Conservation (phyloP, 2,113 vertebrate genomes). For the Protomyctophum bolini region DNA sequence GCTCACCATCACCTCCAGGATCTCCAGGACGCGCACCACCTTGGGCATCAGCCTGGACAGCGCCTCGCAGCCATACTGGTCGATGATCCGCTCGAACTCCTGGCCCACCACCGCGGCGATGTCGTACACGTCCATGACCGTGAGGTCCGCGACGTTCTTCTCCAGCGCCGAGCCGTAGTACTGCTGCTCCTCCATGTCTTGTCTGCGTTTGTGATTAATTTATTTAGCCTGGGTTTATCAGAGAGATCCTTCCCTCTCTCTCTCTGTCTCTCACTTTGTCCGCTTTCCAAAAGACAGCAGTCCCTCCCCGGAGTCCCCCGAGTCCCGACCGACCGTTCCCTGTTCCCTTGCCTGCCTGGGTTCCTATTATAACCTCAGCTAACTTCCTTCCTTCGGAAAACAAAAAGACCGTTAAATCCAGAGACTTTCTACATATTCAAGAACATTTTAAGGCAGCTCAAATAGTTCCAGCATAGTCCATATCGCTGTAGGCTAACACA, state of each 20-base stretch:
- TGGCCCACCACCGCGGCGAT: constrained; percentile 95
- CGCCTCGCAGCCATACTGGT: constrained; percentile 94
- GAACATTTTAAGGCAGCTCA: not conserved
- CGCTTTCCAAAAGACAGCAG: not conserved
- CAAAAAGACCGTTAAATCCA: constrained; percentile 17
- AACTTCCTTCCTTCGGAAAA: constrained; percentile 53
- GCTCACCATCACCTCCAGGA: constrained; percentile 95
- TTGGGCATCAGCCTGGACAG: constrained; percentile 95
- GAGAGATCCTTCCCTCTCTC: no score
- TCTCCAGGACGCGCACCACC: constrained; percentile 95
- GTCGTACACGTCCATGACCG: constrained; percentile 97
- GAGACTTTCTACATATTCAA: not conserved
- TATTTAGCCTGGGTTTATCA: no score
- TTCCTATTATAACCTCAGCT: constrained; percentile 40
- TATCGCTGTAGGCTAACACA: no score
- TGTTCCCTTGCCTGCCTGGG: constrained; percentile 5
- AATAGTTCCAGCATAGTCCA: not conserved
- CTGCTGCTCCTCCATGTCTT: constrained; percentile 78
- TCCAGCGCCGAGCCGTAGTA: constrained; percentile 84
- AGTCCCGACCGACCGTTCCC: no score
- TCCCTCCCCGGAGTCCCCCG: constrained; percentile 36
- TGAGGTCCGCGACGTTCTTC: constrained; percentile 93
- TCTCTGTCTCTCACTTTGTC: constrained; percentile 21
- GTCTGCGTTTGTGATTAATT: constrained; percentile 36
- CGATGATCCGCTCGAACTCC: constrained; percentile 97